Percentiles rank a stretch among this genome's conserved stretches.
These are phyloP conservation scores for Athene noctua DNA, from an alignment of 2,113 vertebrate genomes.

Conservation along the genomic window DNA sequence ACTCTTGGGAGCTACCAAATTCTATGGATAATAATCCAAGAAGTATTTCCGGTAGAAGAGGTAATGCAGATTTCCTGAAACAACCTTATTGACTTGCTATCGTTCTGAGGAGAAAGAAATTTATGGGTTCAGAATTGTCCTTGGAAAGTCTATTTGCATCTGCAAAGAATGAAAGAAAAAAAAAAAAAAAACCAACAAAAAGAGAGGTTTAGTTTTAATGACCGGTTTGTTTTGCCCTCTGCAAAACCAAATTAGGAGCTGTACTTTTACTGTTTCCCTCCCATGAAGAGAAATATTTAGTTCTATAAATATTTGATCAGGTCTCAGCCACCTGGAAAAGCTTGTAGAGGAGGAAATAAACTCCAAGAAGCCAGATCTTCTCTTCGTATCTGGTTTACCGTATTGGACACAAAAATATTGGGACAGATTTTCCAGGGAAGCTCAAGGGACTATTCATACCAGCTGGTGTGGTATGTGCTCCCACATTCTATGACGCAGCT, in stretches of 20 bases:
- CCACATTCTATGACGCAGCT: neutral
- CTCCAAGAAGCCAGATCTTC: neutral
- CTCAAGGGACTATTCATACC: neutral
- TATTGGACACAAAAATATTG: neutral
- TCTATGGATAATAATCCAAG: neutral
- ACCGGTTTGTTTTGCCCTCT: neutral
- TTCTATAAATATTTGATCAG: conserved; percentile 39
- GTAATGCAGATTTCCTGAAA: neutral
- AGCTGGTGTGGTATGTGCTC: neutral
- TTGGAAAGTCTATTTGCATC: conserved; percentile 10
- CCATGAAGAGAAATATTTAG: conserved; percentile 34
- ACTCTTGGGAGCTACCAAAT: neutral
- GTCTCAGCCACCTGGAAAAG: conserved; percentile 53
- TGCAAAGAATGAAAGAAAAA: neutral
- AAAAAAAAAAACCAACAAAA: neutral
- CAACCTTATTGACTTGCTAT: neutral
- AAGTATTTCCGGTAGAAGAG: neutral
- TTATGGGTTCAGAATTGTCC: neutral
- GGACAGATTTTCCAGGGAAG: neutral
- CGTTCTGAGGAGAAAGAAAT: neutral
- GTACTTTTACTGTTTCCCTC: conserved; percentile 54
- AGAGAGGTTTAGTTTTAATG: conserved; percentile 35
- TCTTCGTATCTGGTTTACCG: neutral
- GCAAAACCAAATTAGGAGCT: conserved; percentile 42
- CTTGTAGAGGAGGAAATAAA: conserved; percentile 23